A percentile compares a stretch with the other conserved stretches of the same genome.
phyloP scores from a whole-genome alignment of 2,113 vertebrate species.

The Diadophis punctatus region DNA sequence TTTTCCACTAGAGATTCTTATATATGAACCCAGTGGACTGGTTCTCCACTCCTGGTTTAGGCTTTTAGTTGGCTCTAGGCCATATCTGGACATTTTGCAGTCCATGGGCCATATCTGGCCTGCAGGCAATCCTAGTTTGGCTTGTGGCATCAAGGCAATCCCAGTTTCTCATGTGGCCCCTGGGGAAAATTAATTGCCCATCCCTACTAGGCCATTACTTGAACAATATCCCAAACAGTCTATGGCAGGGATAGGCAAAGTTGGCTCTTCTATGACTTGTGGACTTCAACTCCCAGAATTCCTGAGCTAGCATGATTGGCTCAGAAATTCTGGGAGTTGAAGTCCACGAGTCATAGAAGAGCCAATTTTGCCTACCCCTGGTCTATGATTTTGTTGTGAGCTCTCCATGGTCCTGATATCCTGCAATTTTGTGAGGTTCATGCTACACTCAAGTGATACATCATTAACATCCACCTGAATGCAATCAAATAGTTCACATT shows the following conservation, averaged over 20 bases:
- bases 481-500: not conserved
- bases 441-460: not conserved
- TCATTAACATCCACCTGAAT: not conserved
- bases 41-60: not conserved
- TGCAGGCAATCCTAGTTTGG: not conserved
- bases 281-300: too few species aligned
- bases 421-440: not conserved
- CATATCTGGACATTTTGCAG: not conserved
- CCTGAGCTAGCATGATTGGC: too few species aligned
- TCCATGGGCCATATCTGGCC: not conserved
- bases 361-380: too few species aligned
- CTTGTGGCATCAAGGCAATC: not conserved
- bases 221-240: not conserved
- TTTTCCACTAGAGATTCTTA: not conserved
- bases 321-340: too few species aligned
- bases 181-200: not conserved
- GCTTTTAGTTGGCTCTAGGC: not conserved
- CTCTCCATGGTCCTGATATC: not conserved
- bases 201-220: not conserved
- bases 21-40: not conserved
- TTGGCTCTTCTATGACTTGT: too few species aligned
- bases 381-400: not conserved
- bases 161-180: not conserved
- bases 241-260: too few species aligned
- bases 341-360: too few species aligned